Evolutionary conservation across 2,113 vertebrate genomes (phyloP).

Genomic region (Nesoenas mayeri): DNA sequence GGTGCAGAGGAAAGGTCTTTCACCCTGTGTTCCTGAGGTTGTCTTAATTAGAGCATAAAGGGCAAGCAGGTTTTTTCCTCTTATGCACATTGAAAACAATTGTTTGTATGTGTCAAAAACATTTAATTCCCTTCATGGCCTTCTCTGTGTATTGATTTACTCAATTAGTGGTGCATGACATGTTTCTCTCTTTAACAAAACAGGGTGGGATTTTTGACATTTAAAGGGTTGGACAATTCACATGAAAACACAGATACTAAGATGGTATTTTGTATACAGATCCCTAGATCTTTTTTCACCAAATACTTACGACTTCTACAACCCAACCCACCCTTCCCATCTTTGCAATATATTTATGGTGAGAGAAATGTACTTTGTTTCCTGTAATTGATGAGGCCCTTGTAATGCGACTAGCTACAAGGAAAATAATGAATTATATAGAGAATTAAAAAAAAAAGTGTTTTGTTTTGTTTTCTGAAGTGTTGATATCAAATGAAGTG

Average conservation of each 20-base stretch:
- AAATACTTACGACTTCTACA: not conserved
- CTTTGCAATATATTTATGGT: not conserved
- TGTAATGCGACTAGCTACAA: not conserved
- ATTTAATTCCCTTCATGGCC: not conserved
- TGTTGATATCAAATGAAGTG: slow-evolving; percentile 10
- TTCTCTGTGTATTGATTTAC: slow-evolving; percentile 53
- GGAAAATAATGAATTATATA: not conserved
- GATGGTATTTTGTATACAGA: not conserved
- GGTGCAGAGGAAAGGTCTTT: slow-evolving; percentile 27
- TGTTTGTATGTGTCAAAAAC: not conserved
- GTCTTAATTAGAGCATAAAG: slow-evolving; percentile 44
- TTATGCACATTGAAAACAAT: not conserved
- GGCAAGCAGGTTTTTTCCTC: not conserved
- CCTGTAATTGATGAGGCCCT: not conserved
- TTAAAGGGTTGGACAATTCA: not conserved
- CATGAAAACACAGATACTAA: not conserved
- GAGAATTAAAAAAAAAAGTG: not conserved
- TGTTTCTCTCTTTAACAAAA: slow-evolving; percentile 31
- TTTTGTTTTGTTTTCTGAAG: not conserved
- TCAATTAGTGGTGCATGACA: slow-evolving; percentile 21
- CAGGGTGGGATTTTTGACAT: not conserved
- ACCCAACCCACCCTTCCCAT: not conserved
- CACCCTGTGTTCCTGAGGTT: not conserved
- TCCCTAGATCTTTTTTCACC: not conserved
- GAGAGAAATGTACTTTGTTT: not conserved